Base-by-base conservation (phyloP, 2,113 vertebrate species). In the Vombatus ursinus region DNA sequence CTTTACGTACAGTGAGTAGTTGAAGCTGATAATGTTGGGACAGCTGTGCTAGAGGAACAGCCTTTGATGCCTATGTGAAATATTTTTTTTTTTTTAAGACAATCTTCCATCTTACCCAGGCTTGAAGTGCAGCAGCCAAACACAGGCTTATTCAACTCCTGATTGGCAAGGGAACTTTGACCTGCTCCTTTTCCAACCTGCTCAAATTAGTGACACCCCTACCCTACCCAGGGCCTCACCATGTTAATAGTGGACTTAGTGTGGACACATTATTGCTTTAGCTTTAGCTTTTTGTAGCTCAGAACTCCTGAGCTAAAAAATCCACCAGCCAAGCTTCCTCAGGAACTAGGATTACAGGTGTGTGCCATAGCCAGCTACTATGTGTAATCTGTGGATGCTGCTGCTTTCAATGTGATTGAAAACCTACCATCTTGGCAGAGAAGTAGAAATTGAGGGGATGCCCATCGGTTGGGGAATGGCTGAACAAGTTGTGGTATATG, bases 371-470 rank as follows among this genome's bases (percentile, higher is more conserved):
- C 61, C 28, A 68, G 14, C 3, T n/a, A 77, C 14, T 16, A n/a
- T n/a, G 14, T 77, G 37, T 5, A 77, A n/a, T 99, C 99, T 28
- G 99, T 99, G 99, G 99, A 99, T n/a, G 99, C 99, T 37, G 99
- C 99, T 89, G 99, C 99, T 93, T 99, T 99, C 98, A 99, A 99
- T 98, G 99, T 99, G 97, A 99, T 99, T 98, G 99, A 98, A 99
- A 95, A 93, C 92, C 92, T 93, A 94, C 94, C 31, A 37, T 68
- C 48, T 49, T 49, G 48, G 48, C 48, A 49, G 48, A 49, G 48
- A 49, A 49, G 2, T 49, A 49, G 48, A 49, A 49, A 49, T 49
- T 49, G 48, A 49, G 48, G 5, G 48, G 48, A 49, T 49, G 48
- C 48, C 48, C 48, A 49, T 49, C 2, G 5, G 48, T 49, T 49